Evolutionary conservation across 1,140 invertebrate genomes (phyloP).

Genomic region (Luehdorfia chinensis): DNA sequence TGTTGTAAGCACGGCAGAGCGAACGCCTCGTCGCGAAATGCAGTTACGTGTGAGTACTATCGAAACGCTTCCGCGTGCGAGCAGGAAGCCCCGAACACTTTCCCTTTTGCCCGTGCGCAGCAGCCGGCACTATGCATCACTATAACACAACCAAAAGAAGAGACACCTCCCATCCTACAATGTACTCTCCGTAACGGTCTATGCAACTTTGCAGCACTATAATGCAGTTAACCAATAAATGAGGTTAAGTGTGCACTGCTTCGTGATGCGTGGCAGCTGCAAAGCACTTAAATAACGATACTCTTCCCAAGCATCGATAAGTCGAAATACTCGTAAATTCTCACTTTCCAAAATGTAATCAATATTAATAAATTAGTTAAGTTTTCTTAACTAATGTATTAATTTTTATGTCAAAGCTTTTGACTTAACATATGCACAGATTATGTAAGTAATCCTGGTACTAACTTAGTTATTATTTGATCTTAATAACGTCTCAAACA

Average conservation of each 20-base stretch:
- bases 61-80: slow-evolving; percentile 65
- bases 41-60: slow-evolving; percentile 46
- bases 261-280: slow-evolving; percentile 54
- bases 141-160: slow-evolving; percentile 45
- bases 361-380: no score
- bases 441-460: no score
- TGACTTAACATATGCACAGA: no score
- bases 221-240: slow-evolving; percentile 67
- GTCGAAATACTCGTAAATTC: no score
- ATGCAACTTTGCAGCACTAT: slow-evolving; percentile 38
- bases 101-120: slow-evolving; percentile 73
- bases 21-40: slow-evolving; percentile 37
- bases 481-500: no score
- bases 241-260: slow-evolving; percentile 65
- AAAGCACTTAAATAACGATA: slow-evolving; percentile 49
- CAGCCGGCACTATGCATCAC: slow-evolving; percentile 62
- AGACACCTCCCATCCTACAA: slow-evolving; percentile 21
- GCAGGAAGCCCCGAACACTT: slow-evolving; percentile 67
- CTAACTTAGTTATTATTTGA: no score
- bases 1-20: slow-evolving; percentile 20
- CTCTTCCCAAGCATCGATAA: slow-evolving; percentile 18
- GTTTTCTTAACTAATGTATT: no score
- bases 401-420: no score
- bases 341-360: no score
- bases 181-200: slow-evolving; percentile 16